Evolutionary conservation across 2,797 vertebrate genomes (phyloP).

Genomic region (Platyrinchus mystaceus): DNA sequence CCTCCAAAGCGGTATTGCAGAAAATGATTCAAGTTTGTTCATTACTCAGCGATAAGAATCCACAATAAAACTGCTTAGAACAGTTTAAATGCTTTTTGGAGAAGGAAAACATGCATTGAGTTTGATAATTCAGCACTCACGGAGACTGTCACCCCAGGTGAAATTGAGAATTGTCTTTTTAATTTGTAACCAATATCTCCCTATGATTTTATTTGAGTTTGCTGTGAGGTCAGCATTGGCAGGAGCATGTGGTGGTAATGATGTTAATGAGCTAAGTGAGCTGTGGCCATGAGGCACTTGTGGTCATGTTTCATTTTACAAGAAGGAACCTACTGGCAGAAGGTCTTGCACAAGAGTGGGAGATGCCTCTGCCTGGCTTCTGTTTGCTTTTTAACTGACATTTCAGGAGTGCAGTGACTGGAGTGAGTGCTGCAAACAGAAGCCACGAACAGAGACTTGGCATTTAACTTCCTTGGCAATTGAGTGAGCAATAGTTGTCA

Average conservation of each 20-base stretch:
- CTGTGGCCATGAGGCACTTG: accelerated
- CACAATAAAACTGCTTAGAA: background rate
- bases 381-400: background rate
- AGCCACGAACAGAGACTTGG: background rate
- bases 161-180: background rate
- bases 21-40: background rate
- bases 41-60: background rate
- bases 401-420: background rate
- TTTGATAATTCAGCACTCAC: background rate
- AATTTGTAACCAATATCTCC: background rate
- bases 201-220: background rate
- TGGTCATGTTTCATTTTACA: background rate
- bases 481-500: background rate
- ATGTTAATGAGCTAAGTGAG: background rate
- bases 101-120: background rate
- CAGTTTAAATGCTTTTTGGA: background rate
- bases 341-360: background rate
- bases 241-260: background rate
- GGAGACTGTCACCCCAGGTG: background rate
- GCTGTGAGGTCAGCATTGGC: background rate
- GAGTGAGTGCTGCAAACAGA: background rate
- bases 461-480: background rate
- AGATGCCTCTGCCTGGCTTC: background rate
- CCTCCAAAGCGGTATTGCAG: background rate
- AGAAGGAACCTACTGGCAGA: background rate